These are phyloP conservation scores for Solea senegalensis DNA, from an alignment of 2,113 vertebrate species.

Conservation along the genomic window DNA sequence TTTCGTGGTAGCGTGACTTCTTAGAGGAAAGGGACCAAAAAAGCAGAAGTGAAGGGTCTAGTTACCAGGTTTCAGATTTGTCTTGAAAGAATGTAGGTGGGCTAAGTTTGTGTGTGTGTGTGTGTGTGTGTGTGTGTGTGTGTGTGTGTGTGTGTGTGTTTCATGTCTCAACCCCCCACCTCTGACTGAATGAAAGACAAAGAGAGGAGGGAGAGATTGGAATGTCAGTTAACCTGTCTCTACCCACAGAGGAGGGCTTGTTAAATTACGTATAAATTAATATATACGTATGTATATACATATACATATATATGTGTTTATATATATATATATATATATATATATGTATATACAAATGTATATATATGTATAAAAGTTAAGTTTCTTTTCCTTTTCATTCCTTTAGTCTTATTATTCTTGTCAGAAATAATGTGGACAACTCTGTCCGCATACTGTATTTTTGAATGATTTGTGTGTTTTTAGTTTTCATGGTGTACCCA, in stretches of 20 bases:
- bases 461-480: too few relatives aligned
- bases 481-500: too few relatives aligned
- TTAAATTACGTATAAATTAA: conserved; percentile 49
- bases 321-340: too few relatives aligned
- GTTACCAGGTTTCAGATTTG: conserved; percentile 54
- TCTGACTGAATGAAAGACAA: conserved; percentile 32
- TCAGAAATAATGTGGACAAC: too few relatives aligned
- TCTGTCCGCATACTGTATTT: too few relatives aligned
- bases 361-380: too few relatives aligned
- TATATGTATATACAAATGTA: too few relatives aligned
- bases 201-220: conserved; percentile 64
- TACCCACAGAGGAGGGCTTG: conserved; percentile 53
- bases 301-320: too few relatives aligned
- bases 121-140: conserved; percentile 20
- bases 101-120: conserved; percentile 26
- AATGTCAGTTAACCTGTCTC: conserved; percentile 71
- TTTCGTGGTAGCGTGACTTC: too few relatives aligned
- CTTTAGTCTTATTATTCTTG: too few relatives aligned
- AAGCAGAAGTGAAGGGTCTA: conserved; percentile 10
- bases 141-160: conserved; percentile 26
- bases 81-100: conserved; percentile 61
- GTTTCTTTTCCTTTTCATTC: too few relatives aligned
- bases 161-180: background rate
- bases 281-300: too few relatives aligned
- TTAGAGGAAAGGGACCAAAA: background rate